phyloP scores from a whole-genome alignment of 2,113 vertebrate species.

The Chrysemys picta region DNA sequence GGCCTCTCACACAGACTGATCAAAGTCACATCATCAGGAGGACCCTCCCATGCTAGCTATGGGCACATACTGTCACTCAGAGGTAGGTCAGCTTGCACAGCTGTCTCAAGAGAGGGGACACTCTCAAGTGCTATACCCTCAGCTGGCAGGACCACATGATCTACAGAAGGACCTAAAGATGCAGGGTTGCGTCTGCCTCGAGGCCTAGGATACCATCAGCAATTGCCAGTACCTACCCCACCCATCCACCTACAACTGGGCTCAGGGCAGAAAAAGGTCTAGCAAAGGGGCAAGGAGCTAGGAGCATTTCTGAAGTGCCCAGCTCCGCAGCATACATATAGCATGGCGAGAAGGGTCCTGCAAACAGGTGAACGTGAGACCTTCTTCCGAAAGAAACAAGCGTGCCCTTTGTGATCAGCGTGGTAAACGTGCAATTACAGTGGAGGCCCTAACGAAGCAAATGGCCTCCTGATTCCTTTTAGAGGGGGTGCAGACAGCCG shows the following conservation, averaged over 20 bases:
- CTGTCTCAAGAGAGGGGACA: neutral
- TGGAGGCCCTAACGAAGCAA: neutral
- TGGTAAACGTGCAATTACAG: neutral
- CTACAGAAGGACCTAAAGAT: neutral
- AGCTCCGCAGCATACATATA: neutral
- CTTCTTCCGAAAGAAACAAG: neutral
- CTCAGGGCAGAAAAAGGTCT: neutral
- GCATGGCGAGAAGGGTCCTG: neutral
- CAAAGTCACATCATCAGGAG: neutral
- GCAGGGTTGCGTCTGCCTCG: neutral
- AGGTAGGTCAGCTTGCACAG: neutral
- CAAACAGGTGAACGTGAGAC: neutral
- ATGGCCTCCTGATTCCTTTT: slow-evolving; percentile 9
- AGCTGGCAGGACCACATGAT: neutral
- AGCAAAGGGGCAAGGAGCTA: neutral
- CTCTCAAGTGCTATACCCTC: neutral
- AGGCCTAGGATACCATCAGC: neutral
- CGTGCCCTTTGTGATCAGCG: neutral
- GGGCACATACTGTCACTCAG: neutral
- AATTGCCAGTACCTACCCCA: slow-evolving; percentile 7
- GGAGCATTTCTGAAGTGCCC: neutral
- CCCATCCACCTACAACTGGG: slow-evolving; percentile 1
- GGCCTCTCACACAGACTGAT: neutral
- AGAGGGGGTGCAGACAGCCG: neutral
- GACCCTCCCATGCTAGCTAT: neutral